Conservation (phyloP, 1,140 invertebrate species). For the Anoplophora glabripennis region DNA sequence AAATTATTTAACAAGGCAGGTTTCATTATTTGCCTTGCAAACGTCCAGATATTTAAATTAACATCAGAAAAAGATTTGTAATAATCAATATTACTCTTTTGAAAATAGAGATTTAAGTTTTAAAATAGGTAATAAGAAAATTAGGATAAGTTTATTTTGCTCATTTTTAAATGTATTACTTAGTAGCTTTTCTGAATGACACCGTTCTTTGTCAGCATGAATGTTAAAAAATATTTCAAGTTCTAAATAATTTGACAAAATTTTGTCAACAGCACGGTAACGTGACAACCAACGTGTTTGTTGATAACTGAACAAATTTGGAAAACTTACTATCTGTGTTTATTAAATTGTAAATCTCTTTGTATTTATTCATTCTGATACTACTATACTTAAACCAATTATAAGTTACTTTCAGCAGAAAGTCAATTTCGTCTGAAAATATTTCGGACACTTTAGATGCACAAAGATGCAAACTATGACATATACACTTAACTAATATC, state of each 20-base stretch:
- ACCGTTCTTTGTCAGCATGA: background rate
- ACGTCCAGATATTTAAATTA: constrained; percentile 6
- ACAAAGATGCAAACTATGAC: constrained; percentile 10
- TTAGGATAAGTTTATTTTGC: background rate
- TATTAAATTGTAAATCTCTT: constrained; percentile 12
- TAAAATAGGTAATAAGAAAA: background rate
- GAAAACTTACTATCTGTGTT: background rate
- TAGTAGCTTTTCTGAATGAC: background rate
- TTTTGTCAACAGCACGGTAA: constrained; percentile 6
- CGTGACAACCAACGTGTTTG: constrained; percentile 3
- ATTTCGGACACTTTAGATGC: constrained; percentile 9
- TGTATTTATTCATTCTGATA: background rate
- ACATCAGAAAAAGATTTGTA: background rate
- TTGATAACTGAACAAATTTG: constrained; percentile 4
- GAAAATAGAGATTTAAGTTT: constrained; percentile 13
- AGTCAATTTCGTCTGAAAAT: constrained; percentile 14
- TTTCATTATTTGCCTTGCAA: constrained; percentile 13
- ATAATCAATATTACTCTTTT: constrained; percentile 3
- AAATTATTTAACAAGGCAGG: background rate
- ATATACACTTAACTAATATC: constrained; percentile 14
- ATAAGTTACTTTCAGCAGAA: constrained; percentile 8
- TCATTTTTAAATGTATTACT: constrained; percentile 5
- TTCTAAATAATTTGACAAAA: constrained; percentile 5
- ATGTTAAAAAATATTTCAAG: constrained; percentile 3
- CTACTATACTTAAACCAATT: constrained; percentile 10